These are phyloP conservation scores for Solenopsis fugax DNA, from an alignment of 1,140 invertebrate genomes.

Conservation along the genomic window DNA sequence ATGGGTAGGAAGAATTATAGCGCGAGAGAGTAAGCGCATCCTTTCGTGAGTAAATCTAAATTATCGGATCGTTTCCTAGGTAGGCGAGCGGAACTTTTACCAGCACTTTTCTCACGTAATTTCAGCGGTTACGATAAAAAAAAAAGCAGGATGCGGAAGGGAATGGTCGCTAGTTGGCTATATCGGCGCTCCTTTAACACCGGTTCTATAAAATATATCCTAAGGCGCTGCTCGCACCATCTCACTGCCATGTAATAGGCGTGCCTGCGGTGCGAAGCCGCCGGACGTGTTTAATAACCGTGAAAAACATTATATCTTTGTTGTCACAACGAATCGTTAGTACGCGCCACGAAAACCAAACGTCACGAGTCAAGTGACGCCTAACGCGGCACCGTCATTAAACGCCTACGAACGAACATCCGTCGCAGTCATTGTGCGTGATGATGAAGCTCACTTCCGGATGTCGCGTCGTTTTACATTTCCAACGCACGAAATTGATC, in stretches of 20 bases:
- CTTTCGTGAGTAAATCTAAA: conserved; percentile 33
- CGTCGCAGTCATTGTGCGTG: background rate
- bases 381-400: conserved; percentile 39
- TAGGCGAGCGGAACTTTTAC: conserved; percentile 22
- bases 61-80: conserved; percentile 23
- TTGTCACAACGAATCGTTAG: conserved; percentile 58
- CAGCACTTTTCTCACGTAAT: conserved; percentile 48
- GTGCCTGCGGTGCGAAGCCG: conserved; percentile 25
- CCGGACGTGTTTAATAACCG: conserved; percentile 54
- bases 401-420: conserved; percentile 19
- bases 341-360: conserved; percentile 42
- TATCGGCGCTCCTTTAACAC: conserved; percentile 31
- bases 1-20: conserved; percentile 7
- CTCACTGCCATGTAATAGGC: conserved; percentile 22
- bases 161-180: conserved; percentile 25
- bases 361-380: conserved; percentile 30
- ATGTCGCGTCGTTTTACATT: conserved; percentile 5
- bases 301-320: conserved; percentile 68
- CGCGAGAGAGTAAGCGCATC: background rate
- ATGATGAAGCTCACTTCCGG: conserved; percentile 1
- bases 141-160: conserved; percentile 45
- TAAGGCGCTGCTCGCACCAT: conserved; percentile 23
- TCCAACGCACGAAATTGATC: background rate
- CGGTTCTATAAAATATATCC: conserved; percentile 64
- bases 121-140: conserved; percentile 50